phyloP scores from a whole-genome alignment of 2,797 vertebrate genomes.

The Alca torda region DNA sequence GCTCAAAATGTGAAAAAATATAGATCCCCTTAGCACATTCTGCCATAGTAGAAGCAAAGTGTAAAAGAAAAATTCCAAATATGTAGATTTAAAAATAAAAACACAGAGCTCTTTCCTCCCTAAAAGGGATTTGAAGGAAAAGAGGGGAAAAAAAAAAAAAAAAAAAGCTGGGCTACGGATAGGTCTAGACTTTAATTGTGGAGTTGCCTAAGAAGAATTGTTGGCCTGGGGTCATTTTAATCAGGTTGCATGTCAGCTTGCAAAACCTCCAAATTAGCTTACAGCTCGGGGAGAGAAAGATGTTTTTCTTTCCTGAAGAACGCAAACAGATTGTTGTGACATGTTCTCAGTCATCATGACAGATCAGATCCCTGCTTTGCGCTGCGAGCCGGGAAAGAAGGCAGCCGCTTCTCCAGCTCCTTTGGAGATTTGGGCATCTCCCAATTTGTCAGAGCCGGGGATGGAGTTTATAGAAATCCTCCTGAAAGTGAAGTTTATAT shows the following conservation, averaged over 20 bases:
- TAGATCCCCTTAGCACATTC: conserved; percentile 56
- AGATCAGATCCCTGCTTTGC: conserved; percentile 70
- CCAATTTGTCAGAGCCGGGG: conserved; percentile 48
- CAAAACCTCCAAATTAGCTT: conserved; percentile 79
- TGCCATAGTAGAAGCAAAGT: conserved; percentile 40
- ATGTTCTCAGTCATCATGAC: conserved; percentile 77
- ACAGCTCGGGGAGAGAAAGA: conserved; percentile 75
- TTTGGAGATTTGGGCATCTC: conserved; percentile 51
- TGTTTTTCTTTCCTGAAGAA: conserved; percentile 76
- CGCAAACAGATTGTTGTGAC: conserved; percentile 79
- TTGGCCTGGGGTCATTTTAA: conserved; percentile 78
- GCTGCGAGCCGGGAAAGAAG: not conserved
- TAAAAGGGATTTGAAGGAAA: conserved; percentile 24
- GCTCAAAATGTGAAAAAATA: conserved; percentile 51
- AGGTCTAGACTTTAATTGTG: conserved; percentile 67
- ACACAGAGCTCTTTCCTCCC: conserved; percentile 17
- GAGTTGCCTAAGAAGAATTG: conserved; percentile 69
- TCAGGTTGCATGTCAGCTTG: conserved; percentile 77
- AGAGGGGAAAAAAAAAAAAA: not conserved
- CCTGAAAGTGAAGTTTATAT: conserved; percentile 53
- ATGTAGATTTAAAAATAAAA: conserved; percentile 68
- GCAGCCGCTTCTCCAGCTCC: not conserved
- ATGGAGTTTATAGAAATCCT: conserved; percentile 59
- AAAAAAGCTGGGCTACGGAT: conserved; percentile 10
- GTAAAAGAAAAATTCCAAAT: conserved; percentile 61